Evolutionary conservation across 2,888 invertebrate genomes (phyloP), one percentile per base, ranked within the genome.

Genomic region (Anaspis maculata): DNA sequence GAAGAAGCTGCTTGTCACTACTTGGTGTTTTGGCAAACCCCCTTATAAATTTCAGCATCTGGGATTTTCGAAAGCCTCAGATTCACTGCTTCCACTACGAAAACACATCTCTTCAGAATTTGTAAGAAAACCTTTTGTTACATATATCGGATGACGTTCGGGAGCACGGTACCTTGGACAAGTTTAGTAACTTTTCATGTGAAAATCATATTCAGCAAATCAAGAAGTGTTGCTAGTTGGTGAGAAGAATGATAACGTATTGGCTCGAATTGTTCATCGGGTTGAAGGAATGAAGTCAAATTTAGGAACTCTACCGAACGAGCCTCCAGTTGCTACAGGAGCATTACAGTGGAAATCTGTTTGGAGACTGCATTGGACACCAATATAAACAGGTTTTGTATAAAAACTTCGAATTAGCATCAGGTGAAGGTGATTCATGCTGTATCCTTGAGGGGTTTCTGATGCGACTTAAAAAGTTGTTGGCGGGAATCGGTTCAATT

Each of bases 201-300:
- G 36, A 36, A 36, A 36, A 37, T 33, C 28, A 32, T 27, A 19
- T 37, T 16, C 37, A 37, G 6, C n/a, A n/a, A 13, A n/a, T 37
- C 16, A 22, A 27, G 27, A 23, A n/a, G n/a, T n/a, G n/a, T n/a
- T n/a, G n/a, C n/a, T n/a, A 32, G 5, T 23, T 27, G 10, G 10
- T 37, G 11, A 27, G 37, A 37, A 37, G 32, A 28, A 27, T 28
- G 27, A 27, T 11, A 33, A 37, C 3, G 24, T 25, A 11, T 23
- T 37, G 16, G 11, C 22, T 9, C 32, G 32, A 16, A 37, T 37
- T 3, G 15, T 37, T 15, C 3, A 21, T 2, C 24, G 37, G 25
- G 19, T 27, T 12, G 22, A 5, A 19, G 19, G 9, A 19, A 6
- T 19, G 5, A 19, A 19, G 5, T 6, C 6, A 6, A 9, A 9